Base-by-base conservation (phyloP, 2,888 invertebrate genomes). In the Saturnia pavonia region DNA sequence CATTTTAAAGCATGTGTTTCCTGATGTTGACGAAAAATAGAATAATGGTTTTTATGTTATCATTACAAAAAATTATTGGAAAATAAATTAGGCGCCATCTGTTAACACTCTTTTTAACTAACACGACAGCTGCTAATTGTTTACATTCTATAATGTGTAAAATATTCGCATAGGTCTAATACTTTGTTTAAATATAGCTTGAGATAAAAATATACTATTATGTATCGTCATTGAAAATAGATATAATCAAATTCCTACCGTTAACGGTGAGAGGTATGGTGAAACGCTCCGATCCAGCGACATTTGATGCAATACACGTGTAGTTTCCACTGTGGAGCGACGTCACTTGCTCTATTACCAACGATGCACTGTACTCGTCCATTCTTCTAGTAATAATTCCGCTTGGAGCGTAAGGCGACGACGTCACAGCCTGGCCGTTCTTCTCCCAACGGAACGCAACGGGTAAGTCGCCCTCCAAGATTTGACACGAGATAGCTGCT, bases 401-500 rank as follows among this genome's bases (percentile, higher is more conserved):
- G 74, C 90, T 93, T 51, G 93, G 88, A 1, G 93, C 91, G 76
- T 93, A 94, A 69, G 95, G 95, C 9, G 96, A 95, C 80, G 95
- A 95, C 76, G 95, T 95, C 79, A 97, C 95, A 8, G 96, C 95
- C 84, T 96, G 96, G 67, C 96, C 97, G 87, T 98, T 97, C 89
- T 98, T 96, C 85, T 97, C 97, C 98, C 98, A 99, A 70, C 96
- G 96, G 91, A 99, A 97, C 77, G 96, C 96, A 79, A 99, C 96
- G 68, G 99, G 99, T 80, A 98, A 95, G 93, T 99, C 98, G 34
- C 99, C 98, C 91, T 98, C 97, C 86, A 98, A 95, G 86, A 98
- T 97, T 92, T 97, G 97, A 88, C 98, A 98, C 77, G 97, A 96
- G 85, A 98, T 97, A 73, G 97, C 97, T 48, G 97, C 97, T 78